Conservation (phyloP, 2,888 invertebrate genomes). For the Bombyx huttoni region DNA sequence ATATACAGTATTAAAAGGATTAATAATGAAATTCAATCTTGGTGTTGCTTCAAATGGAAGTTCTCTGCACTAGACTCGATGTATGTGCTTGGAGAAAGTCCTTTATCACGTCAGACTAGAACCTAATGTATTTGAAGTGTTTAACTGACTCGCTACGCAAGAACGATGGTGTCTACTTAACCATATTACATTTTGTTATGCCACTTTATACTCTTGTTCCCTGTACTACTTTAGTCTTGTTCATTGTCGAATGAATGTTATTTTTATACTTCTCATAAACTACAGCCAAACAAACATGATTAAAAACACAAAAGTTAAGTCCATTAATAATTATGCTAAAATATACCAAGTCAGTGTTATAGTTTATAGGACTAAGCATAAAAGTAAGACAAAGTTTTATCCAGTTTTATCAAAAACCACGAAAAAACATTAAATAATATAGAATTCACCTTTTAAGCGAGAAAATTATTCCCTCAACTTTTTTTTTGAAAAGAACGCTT, state of each 20-base stretch:
- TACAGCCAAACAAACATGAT: no score
- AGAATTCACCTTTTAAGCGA: not conserved
- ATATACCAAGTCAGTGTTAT: not conserved
- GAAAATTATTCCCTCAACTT: not conserved
- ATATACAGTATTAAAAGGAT: no score
- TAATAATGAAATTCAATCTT: no score
- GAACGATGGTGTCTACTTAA: not conserved
- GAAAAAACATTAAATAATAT: not conserved
- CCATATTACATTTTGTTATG: not conserved
- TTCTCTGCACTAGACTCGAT: not conserved
- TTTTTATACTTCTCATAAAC: no score
- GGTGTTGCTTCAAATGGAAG: no score
- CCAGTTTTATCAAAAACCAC: not conserved
- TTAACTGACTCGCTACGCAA: not conserved
- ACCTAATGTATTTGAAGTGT: not conserved
- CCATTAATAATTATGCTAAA: not conserved
- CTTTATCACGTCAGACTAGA: not conserved
- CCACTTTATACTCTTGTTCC: no score
- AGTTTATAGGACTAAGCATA: not conserved
- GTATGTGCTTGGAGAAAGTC: not conserved
- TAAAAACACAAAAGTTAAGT: no score
- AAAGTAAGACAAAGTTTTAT: not conserved
- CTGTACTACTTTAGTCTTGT: no score
- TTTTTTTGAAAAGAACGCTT: not conserved
- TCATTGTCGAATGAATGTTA: no score